Evolutionary conservation across 2,797 vertebrate genomes (phyloP).

Genomic region (Okamejei kenojei): DNA sequence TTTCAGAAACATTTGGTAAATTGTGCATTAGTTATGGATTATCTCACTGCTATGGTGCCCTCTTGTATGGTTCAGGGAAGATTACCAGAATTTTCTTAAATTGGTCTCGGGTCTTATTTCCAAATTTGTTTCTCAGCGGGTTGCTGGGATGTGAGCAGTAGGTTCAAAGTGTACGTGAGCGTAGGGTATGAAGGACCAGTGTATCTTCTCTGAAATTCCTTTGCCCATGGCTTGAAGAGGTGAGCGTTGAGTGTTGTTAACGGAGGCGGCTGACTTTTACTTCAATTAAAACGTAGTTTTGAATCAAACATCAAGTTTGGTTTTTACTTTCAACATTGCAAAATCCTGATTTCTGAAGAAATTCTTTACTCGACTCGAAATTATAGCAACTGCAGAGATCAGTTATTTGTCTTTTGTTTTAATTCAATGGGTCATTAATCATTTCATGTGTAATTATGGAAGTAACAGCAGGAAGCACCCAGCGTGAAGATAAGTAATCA

Average conservation of each 20-base stretch:
- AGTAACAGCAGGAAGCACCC: not conserved
- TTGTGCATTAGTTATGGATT: not conserved
- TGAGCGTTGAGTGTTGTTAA: not conserved
- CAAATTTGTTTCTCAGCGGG: not conserved
- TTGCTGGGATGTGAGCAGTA: not conserved
- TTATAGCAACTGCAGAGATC: not conserved
- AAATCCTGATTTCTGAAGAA: not conserved
- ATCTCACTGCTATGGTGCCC: not conserved
- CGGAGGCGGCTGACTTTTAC: not conserved
- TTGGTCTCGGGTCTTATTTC: not conserved
- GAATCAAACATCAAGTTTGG: not conserved
- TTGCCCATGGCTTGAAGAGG: no score
- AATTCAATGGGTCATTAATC: not conserved
- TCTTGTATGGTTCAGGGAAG: not conserved
- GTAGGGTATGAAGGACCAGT: not conserved
- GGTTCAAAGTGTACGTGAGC: not conserved
- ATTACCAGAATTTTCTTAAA: not conserved
- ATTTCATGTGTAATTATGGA: not conserved
- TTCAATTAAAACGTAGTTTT: not conserved
- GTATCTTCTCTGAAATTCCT: not conserved
- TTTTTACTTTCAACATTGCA: not conserved
- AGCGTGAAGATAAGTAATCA: not conserved
- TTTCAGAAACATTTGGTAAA: not conserved
- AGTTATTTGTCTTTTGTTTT: not conserved
- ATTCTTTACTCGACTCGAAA: not conserved